A percentile compares a stretch with the other conserved stretches of the same genome.
Evolutionary conservation across 53 echinoderm and acorn worm genomes (phyloP).

Genomic region (Crossaster papposus): DNA sequence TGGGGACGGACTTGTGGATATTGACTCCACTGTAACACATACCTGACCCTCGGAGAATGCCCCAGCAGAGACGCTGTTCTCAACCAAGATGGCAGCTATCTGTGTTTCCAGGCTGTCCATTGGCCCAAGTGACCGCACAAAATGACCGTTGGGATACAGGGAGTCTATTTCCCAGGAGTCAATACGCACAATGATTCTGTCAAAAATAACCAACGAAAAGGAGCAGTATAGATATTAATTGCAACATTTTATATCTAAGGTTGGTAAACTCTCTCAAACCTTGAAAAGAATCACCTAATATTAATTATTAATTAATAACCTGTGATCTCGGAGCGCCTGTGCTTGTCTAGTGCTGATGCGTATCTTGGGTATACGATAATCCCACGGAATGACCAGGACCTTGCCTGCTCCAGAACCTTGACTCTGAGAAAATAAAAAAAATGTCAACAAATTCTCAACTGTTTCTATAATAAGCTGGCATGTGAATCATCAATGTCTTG

Average conservation of each 20-base stretch:
- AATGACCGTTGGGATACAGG: constrained; percentile 98
- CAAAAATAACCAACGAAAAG: neutral
- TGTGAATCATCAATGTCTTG: no score
- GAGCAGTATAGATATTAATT: neutral
- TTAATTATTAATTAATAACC: constrained; percentile 71
- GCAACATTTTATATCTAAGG: no score
- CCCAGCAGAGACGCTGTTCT: constrained; percentile 77
- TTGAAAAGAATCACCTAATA: neutral
- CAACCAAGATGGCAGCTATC: constrained; percentile 87
- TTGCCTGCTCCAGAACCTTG: constrained; percentile 69
- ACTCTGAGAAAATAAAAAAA: constrained; percentile 36
- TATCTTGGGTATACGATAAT: constrained; percentile 91
- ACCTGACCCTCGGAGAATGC: constrained; percentile 89
- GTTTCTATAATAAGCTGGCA: neutral
- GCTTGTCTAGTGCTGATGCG: constrained; percentile 92
- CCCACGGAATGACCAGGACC: constrained; percentile 87
- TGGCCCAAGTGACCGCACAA: constrained; percentile 87
- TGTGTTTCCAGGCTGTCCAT: constrained; percentile 91
- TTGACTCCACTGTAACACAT: neutral
- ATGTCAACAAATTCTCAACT: neutral
- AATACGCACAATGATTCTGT: constrained; percentile 85
- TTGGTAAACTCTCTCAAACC: no score
- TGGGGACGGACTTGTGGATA: neutral
- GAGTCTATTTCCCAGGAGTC: constrained; percentile 93
- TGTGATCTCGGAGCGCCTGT: constrained; percentile 78